phyloP scores from a whole-genome alignment of 2,888 invertebrate species.

The Danaus chrysippus region DNA sequence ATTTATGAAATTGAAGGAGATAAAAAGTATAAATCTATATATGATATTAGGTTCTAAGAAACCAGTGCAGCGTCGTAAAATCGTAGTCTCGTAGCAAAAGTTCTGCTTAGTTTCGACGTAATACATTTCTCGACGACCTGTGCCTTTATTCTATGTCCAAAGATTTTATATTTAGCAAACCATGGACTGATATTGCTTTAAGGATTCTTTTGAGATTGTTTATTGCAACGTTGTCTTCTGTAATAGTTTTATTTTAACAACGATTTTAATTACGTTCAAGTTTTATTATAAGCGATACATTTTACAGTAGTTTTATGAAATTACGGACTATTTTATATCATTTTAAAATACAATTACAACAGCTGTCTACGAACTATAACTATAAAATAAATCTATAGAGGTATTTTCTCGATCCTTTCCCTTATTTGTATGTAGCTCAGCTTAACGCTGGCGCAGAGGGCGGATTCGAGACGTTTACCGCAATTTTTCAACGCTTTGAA shows the following conservation, averaged over 20 bases:
- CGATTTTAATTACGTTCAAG: too few species aligned
- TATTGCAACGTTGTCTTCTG: too few species aligned
- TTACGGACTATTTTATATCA: neutral
- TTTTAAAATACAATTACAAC: neutral
- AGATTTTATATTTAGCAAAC: conserved; percentile 41
- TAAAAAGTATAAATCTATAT: neutral
- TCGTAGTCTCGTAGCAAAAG: conserved; percentile 61
- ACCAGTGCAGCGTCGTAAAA: conserved; percentile 44
- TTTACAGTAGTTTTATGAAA: too few species aligned
- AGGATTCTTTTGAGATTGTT: conserved; percentile 9
- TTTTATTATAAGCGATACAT: too few species aligned
- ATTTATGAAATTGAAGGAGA: conserved; percentile 5
- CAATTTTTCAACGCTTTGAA: conserved; percentile 74
- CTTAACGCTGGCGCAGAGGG: conserved; percentile 56
- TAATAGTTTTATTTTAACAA: too few species aligned
- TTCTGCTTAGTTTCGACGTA: conserved; percentile 55
- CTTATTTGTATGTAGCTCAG: conserved; percentile 72
- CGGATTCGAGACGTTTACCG: conserved; percentile 66
- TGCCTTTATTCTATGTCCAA: conserved; percentile 34
- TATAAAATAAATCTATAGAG: conserved; percentile 23
- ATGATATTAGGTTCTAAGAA: conserved; percentile 6
- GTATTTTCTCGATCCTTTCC: conserved; percentile 36
- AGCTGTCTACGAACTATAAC: conserved; percentile 18
- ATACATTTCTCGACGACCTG: conserved; percentile 56
- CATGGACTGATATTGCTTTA: conserved; percentile 25